Base-by-base conservation (phyloP, 2,888 invertebrate species). In the Hirtodrosophila alboralis region DNA sequence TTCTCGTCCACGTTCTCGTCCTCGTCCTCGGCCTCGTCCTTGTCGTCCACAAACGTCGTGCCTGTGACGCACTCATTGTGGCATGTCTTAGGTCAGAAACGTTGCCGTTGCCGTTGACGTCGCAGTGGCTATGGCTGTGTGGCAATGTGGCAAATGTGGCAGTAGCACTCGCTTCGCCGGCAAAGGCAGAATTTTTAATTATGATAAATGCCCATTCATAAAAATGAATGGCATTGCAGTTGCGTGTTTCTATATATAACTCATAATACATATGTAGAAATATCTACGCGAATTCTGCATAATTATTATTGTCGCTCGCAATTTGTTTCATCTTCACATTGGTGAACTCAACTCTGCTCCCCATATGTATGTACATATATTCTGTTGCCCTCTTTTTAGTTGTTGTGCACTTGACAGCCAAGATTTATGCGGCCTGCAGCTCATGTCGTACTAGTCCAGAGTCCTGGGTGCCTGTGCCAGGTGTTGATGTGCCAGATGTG, bases 41-140 rank as follows among this genome's bases (percentile, higher is more conserved):
- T 23, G 56, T 12, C 16, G 33, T 10, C 60, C 27, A 37, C 14
- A 33, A 37, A 54, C 33, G 34, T 18, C 34, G 49, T 58, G 47
- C 57, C 54, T 65, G 63, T 75, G 80, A 68, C 71, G 79, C 76
- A 83, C 63, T 77, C 75, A 57, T 49, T 67, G 70, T 40, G 71
- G 70, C 76, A 85, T 86, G 87, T 86, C 86, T 86, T 86, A 86
- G 86, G 86, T 86, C 86, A 86, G 83, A 71, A 81, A 75, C 71
- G 68, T 56, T 36, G 59, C 58, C 54, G 63, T 47, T 26, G 28
- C 27, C 31, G 33, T 26, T 9, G 28, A 36, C n/a, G 9, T n/a
- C 12, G 51, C 34, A 27, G 31, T 31, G 13, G 21, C 34, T 36
- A 33, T 38, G 12, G 36, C 27, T 13, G n/a, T 9, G 8, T 27